Conservation (phyloP, 2,797 vertebrate genomes). For the Phyllotis vaccarum region DNA sequence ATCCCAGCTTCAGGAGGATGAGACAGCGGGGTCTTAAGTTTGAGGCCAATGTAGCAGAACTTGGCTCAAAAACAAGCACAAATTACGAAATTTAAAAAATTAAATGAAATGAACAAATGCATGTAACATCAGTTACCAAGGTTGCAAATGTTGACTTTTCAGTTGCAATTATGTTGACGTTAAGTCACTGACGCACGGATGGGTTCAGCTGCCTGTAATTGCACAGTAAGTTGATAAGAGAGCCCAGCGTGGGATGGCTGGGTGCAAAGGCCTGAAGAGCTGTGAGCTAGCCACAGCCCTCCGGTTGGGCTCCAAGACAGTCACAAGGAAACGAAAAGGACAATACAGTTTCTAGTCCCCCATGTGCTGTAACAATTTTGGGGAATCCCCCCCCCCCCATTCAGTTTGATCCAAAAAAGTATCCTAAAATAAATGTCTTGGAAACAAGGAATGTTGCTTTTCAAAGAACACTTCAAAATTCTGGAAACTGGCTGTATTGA, state of each 20-base stretch:
- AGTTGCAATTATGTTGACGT: neutral
- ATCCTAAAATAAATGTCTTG: neutral
- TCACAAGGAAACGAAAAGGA: neutral
- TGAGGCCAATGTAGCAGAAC: neutral
- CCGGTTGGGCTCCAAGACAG: neutral
- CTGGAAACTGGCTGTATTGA: neutral
- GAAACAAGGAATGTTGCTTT: constrained; percentile 7
- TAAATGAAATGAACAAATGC: neutral
- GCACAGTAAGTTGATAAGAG: neutral
- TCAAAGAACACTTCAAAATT: constrained; percentile 29
- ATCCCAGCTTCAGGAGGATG: neutral
- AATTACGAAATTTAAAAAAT: neutral
- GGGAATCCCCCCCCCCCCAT: neutral
- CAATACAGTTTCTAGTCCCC: neutral
- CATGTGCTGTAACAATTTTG: neutral
- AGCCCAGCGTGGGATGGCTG: neutral
- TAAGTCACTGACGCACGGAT: neutral
- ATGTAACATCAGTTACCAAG: neutral
- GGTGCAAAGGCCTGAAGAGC: neutral
- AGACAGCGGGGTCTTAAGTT: neutral
- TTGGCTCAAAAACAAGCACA: neutral
- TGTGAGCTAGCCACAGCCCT: neutral
- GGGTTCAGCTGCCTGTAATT: neutral
- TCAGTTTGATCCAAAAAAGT: neutral
- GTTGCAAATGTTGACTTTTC: neutral